phyloP scores from a whole-genome alignment of 2,888 invertebrate species.

The Cynaeus angustus region DNA sequence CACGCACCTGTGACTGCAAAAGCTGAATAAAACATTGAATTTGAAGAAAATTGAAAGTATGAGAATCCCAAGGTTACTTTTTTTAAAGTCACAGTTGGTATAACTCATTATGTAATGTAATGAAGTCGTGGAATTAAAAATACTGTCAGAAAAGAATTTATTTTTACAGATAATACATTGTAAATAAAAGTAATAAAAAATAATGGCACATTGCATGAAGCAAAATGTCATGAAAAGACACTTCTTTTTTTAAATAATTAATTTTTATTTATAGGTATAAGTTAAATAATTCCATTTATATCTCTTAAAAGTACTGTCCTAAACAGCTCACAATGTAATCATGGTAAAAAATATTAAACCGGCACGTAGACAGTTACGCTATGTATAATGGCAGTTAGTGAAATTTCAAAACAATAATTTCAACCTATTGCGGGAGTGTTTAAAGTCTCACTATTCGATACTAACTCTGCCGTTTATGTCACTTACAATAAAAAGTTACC shows the following conservation, averaged over 20 bases:
- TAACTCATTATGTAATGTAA: neutral
- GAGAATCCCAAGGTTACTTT: too few relatives aligned
- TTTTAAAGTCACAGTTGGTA: too few relatives aligned
- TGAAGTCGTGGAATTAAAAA: neutral
- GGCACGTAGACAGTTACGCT: conserved; percentile 48
- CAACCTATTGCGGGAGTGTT: conserved; percentile 43
- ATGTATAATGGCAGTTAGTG: conserved; percentile 46
- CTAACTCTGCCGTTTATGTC: conserved; percentile 42
- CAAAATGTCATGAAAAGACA: conserved; percentile 65
- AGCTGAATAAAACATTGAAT: too few relatives aligned
- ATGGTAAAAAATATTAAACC: conserved; percentile 47
- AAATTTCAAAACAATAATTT: conserved; percentile 35
- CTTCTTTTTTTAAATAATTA: conserved; percentile 47
- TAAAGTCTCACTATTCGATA: conserved; percentile 43
- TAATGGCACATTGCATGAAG: conserved; percentile 67
- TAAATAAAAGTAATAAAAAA: conserved; percentile 63
- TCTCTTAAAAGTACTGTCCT: conserved; percentile 45
- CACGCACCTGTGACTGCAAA: too few relatives aligned
- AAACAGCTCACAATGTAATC: conserved; percentile 50
- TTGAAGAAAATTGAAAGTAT: too few relatives aligned
- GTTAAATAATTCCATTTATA: conserved; percentile 52
- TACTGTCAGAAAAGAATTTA: conserved; percentile 45
- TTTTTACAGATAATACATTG: conserved; percentile 58
- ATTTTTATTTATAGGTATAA: conserved; percentile 48
- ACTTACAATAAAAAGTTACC: conserved; percentile 46